phyloP scores from a whole-genome alignment of 2,888 invertebrate species.

The Colletes collaris region DNA sequence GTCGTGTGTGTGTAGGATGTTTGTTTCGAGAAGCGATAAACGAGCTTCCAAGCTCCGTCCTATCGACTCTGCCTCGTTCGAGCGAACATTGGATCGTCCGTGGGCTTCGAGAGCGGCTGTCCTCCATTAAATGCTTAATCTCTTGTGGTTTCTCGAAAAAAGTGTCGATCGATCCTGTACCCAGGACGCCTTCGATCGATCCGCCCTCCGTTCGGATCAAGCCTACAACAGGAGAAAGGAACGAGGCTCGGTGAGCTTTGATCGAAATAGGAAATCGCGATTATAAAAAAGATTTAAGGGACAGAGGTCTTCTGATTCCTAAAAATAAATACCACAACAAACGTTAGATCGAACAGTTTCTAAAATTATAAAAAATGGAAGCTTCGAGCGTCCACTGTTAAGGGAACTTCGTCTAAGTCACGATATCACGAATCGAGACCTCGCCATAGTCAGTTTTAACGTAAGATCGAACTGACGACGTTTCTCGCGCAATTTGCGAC shows the following conservation, averaged over 20 bases:
- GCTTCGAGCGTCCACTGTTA: too few species aligned
- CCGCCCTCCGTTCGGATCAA: conserved; percentile 28
- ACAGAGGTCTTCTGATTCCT: too few species aligned
- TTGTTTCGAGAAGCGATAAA: background rate
- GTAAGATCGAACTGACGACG: too few species aligned
- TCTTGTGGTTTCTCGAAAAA: conserved; percentile 33
- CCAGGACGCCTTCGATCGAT: conserved; percentile 14
- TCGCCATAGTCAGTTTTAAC: too few species aligned
- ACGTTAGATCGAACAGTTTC: too few species aligned
- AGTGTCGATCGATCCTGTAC: conserved; percentile 26
- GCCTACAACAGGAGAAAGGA: conserved; percentile 36
- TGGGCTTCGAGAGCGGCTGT: conserved; percentile 15
- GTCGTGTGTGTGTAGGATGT: background rate
- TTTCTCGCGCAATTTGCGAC: too few species aligned
- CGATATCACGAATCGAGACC: too few species aligned
- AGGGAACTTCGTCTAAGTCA: too few species aligned
- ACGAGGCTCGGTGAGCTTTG: background rate
- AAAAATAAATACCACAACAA: too few species aligned
- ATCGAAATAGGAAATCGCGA: too few species aligned
- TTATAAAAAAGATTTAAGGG: too few species aligned
- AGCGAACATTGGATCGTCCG: conserved; percentile 8
- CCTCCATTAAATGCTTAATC: conserved; percentile 34
- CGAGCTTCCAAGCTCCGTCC: background rate
- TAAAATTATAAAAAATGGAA: too few species aligned
- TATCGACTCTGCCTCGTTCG: conserved; percentile 1